Base-by-base conservation (phyloP, 2,113 vertebrate genomes). In the Orycteropus afer region DNA sequence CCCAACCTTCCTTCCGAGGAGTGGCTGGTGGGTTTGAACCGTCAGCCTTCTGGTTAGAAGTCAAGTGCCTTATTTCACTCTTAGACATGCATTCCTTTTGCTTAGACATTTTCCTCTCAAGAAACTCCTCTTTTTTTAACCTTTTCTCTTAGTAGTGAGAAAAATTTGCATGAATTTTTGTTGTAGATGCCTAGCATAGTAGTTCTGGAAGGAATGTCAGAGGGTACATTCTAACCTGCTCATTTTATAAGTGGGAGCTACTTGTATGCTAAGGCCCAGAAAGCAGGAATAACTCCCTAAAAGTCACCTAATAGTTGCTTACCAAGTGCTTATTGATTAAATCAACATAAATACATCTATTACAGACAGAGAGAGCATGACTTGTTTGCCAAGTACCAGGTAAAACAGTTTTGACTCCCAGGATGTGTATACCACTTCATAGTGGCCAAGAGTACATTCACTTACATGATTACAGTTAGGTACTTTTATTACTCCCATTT, bases 351-450 rank as follows among this genome's bases (percentile, higher is more conserved):
- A 78, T 40, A 25, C 25, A 0, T 3, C n/a, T 18, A 0, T 7
- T 49, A 65, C 15, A 15, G 45, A 51, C 37, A 2, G 22, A 40
- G 40, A 78, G 32, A 9, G 14, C 2, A 0, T 0, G 51, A 73
- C 71, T 86, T 5, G 1, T 53, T 34, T 40, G 65, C 53, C 2
- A 17, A 59, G 27, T 27, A 49, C 47, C 37, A 6, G 59, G 59
- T 3, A 0, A 29, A 4, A 6, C 7, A 0, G 17, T 5, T 59
- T 40, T 29, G 76, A 47, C 34, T 11, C 29, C 15, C 20, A 47
- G 84, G 0, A 4, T 0, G 0, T 2, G 10, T 1, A 2, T 0
- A 0, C 42, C 25, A 0, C 55, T 23, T 40, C 3, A 4, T 4
- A n/a, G 69, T 1, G 20, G 49, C 59, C 10, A 4, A 13, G 71